Base-by-base conservation (phyloP, 2,113 vertebrate species). In the Lichenostomus cassidix region DNA sequence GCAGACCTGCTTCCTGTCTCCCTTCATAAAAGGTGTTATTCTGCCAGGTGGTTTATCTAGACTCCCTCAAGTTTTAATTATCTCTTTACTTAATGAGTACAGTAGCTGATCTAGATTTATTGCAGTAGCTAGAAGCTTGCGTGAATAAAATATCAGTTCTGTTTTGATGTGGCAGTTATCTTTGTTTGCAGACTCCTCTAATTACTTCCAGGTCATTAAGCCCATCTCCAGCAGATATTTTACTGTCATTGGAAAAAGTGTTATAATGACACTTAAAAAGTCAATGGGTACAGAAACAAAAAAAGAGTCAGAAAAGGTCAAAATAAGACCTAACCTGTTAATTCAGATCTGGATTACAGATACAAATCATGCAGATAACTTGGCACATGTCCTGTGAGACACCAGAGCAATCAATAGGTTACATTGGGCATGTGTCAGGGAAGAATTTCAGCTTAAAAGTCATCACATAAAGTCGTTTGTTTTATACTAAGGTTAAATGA, bases 131-230 rank as follows among this genome's bases (percentile, higher is more conserved):
- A 92, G 65, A 96, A 91, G 83, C 84, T 59, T 83, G 69, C 92
- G 78, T 94, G 83, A 90, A 97, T 95, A 97, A 98, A 97, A 95
- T 92, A 97, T 82, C 88, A 96, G 87, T 83, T 73, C 59, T 94
- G 70, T 84, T 97, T 97, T 68, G 95, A 96, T 95, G 65, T 94
- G 95, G 89, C 94, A 96, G 93, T 64, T 97, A 93, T 96, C 95
- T 97, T 97, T 97, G 95, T 97, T 97, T 96, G 77, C 87, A 97
- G 95, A 94, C 91, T 97, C 92, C 91, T 88, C 79, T 95, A 97
- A 97, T 97, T 98, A 96, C 95, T 98, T 97, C 95, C 95, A 97
- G 95, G 94, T 97, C 97, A 98, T 97, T 97, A 98, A 93, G 95
- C 80, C 88, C 76, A 94, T 95, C 89, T 91, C 90, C 74, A 97